phyloP scores from a whole-genome alignment of 2,888 invertebrate species.

The Luffia ferchaultella region DNA sequence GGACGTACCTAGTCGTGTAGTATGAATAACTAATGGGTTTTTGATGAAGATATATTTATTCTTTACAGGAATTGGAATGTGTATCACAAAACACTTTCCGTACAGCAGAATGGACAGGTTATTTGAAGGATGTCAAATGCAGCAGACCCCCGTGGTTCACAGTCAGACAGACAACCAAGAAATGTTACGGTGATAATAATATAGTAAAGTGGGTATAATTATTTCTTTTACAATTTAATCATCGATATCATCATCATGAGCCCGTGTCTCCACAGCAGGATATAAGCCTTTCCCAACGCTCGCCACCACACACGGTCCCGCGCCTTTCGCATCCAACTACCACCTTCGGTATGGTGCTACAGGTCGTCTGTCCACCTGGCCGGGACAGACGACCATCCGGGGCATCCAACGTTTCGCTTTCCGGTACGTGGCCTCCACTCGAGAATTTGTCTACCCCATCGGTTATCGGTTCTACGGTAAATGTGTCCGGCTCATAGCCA shows the following conservation, averaged over 20 bases:
- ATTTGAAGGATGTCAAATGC: constrained; percentile 34
- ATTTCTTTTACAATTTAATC: neutral
- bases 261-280: no score
- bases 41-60: neutral
- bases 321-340: neutral
- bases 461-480: no score
- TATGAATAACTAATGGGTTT: neutral
- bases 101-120: constrained; percentile 29
- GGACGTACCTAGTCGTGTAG: no score
- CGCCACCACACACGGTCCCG: no score
- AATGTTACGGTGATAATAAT: constrained; percentile 21
- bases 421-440: no score
- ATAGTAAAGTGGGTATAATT: constrained; percentile 25
- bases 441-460: no score
- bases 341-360: no score
- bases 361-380: neutral
- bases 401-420: no score
- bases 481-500: no score
- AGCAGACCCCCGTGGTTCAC: constrained; percentile 27
- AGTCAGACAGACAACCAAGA: constrained; percentile 19
- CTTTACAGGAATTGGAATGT: constrained; percentile 38
- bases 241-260: neutral
- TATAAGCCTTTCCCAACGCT: no score
- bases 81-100: constrained; percentile 29
- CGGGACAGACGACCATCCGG: neutral